Evolutionary conservation across 2,888 invertebrate genomes (phyloP), one percentile per base, ranked within the genome.

Genomic region (Molanna angustata): DNA sequence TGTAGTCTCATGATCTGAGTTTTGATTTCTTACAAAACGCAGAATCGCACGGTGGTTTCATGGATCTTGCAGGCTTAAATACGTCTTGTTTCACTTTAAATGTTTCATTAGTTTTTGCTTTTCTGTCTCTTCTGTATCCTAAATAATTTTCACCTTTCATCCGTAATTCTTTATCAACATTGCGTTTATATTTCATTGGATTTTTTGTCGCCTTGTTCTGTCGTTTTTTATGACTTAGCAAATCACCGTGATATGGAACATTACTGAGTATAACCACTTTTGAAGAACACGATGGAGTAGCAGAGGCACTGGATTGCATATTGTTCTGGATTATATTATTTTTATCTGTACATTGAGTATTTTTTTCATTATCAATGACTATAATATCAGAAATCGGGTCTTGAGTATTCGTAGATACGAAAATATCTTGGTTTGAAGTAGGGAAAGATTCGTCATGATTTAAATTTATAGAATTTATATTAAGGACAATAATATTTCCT

Each of bases 131-230:
- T 39, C 39, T 14, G 39, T 39, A 39, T 16, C 39, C 39, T 17
- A 39, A 39, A 39, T 39, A 39, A 39, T 18, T 39, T 18, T 39
- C 39, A 17, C 39, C 39, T 39, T 39, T 39, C 39, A 39, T 39
- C 18, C 39, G 14, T 17, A 13, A 6, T 18, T 39, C 39, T 17
- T 39, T 39, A 39, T 18, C 17, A 17, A 17, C 3, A 7, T 39
- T 39, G 16, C 39, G 39, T 39, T 39, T 14, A 14, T 18, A 39
- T 39, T 14, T 39, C 14, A 7, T 39, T 14, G 39, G 39, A 13
- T 39, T 14, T 18, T 39, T 39, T 17, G 39, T 39, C 17, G 39
- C 39, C 18, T 39, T 39, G n/a, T 39, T 39, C 17, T 39, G 39
- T 4, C 39, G 6, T 39, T 39, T 14, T 39, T 39, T 39, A 39